A percentile compares a stretch with the other conserved stretches of the same genome.
These are phyloP conservation scores for Oncorhynchus gorbuscha DNA, from an alignment of 2,113 vertebrate genomes.

Conservation along the genomic window DNA sequence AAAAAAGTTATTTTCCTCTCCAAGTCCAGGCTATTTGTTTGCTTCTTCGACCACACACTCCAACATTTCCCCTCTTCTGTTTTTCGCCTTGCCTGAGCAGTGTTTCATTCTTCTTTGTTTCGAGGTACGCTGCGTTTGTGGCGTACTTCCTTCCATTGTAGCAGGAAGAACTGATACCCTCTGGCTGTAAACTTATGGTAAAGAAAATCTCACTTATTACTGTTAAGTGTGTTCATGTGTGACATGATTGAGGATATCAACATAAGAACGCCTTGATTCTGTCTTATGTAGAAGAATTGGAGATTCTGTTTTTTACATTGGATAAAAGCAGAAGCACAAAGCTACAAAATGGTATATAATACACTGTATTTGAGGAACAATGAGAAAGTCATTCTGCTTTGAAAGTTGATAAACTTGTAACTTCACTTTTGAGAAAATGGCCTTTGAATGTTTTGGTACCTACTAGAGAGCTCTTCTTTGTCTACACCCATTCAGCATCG, in stretches of 20 bases:
- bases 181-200: slow-evolving; percentile 53
- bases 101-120: slow-evolving; percentile 73
- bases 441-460: too few species aligned
- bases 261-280: too few species aligned
- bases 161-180: slow-evolving; percentile 64
- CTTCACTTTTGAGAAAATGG: too few species aligned
- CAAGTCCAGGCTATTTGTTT: slow-evolving; percentile 61
- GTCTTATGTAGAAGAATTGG: too few species aligned
- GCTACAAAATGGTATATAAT: too few species aligned
- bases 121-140: slow-evolving; percentile 52
- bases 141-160: slow-evolving; percentile 81
- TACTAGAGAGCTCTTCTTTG: too few species aligned
- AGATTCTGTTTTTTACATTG: too few species aligned
- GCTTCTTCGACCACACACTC: slow-evolving; percentile 69
- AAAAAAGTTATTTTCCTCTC: slow-evolving; percentile 32
- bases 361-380: too few species aligned
- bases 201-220: slow-evolving; percentile 7
- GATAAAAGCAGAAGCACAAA: too few species aligned
- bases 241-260: slow-evolving; percentile 24
- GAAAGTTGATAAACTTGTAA: too few species aligned
- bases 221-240: not conserved
- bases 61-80: slow-evolving; percentile 60
- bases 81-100: slow-evolving; percentile 45
- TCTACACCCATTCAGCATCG: too few species aligned
- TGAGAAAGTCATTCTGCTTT: too few species aligned